phyloP scores from a whole-genome alignment of 2,888 invertebrate species.

The Drepanosiphum platanoidis region DNA sequence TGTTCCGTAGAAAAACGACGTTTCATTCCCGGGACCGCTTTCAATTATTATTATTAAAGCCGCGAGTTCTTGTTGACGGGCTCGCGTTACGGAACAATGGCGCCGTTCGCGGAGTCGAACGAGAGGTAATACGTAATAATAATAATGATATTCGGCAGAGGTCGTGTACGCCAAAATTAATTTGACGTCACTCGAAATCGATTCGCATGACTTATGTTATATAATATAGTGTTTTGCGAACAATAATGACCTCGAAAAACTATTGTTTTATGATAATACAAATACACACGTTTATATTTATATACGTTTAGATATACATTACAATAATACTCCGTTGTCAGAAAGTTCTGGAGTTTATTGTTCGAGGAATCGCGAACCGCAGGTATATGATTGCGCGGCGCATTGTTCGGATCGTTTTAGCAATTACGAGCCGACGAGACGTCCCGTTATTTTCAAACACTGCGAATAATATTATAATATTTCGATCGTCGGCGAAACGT shows the following conservation, averaged over 20 bases:
- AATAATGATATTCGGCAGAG: neutral
- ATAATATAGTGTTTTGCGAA: neutral
- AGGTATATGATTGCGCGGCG: neutral
- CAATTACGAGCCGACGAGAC: neutral
- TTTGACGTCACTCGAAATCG: neutral
- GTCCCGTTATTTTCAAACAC: neutral
- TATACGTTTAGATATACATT: too few relatives aligned
- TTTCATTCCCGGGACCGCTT: neutral
- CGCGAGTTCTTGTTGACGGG: neutral
- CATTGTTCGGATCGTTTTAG: neutral
- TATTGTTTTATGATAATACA: neutral
- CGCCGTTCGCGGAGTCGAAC: neutral
- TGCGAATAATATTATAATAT: too few relatives aligned
- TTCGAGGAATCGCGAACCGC: neutral
- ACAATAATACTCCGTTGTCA: neutral
- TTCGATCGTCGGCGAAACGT: neutral
- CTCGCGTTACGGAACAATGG: neutral
- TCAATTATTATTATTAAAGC: slow-evolving; percentile 1
- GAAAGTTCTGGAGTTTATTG: neutral
- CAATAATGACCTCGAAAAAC: neutral
- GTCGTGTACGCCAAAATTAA: neutral
- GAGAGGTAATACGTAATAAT: neutral
- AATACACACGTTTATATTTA: too few relatives aligned
- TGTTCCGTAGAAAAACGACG: neutral
- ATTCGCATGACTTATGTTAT: neutral